phyloP scores from a whole-genome alignment of 2,113 vertebrate genomes.

The Nycticryphes semicollaris region DNA sequence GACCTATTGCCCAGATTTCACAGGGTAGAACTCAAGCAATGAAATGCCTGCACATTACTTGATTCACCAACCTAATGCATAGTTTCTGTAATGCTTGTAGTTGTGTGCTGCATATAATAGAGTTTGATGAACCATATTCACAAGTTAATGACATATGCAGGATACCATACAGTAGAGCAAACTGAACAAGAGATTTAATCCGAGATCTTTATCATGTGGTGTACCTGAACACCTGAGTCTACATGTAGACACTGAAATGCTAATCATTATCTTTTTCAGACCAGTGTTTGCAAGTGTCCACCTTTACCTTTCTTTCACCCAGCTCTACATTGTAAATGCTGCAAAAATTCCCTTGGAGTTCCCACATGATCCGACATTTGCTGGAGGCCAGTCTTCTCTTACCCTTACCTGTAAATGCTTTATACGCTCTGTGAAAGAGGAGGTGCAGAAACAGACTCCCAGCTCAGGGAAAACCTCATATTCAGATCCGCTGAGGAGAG shows the following conservation, averaged over 20 bases:
- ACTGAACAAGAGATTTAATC: background rate
- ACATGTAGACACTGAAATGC: background rate
- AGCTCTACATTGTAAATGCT: background rate
- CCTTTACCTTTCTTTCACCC: background rate
- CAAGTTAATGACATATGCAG: background rate
- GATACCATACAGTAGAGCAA: background rate
- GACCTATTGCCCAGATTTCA: background rate
- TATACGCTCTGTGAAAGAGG: background rate
- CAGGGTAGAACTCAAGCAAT: background rate
- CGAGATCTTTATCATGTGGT: background rate
- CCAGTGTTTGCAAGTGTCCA: background rate
- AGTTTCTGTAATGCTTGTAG: background rate
- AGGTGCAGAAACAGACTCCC: background rate
- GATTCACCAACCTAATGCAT: background rate
- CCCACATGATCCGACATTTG: background rate
- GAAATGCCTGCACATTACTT: background rate
- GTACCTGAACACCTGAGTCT: background rate
- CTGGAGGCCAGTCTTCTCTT: background rate
- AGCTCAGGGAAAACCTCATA: background rate
- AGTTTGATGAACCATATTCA: background rate
- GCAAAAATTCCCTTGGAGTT: background rate
- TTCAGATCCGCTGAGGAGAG: background rate
- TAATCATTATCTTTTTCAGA: background rate
- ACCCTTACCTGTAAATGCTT: background rate
- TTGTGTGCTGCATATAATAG: background rate